phyloP scores from a whole-genome alignment of 64 coral and sea anemone species.

The Anthopleura sola region DNA sequence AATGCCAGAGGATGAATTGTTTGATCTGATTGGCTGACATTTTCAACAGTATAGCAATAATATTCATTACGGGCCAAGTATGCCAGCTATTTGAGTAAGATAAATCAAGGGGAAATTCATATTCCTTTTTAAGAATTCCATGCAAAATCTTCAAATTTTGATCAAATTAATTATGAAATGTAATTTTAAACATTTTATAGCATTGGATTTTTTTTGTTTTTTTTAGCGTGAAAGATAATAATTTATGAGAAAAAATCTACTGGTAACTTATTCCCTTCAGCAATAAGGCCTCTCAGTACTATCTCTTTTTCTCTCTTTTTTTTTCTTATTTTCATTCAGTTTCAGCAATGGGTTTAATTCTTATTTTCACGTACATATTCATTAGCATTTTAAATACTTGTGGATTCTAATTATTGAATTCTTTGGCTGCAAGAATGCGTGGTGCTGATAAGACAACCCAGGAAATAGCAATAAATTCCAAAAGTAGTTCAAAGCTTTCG shows the following conservation, averaged over 20 bases:
- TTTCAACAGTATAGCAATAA: constrained; percentile 13
- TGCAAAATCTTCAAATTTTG: not conserved
- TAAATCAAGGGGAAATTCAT: constrained; percentile 9
- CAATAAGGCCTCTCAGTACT: too few relatives aligned
- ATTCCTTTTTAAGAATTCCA: not conserved
- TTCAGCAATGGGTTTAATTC: too few relatives aligned
- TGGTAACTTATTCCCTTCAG: too few relatives aligned
- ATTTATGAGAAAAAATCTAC: too few relatives aligned
- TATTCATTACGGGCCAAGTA: constrained; percentile 14
- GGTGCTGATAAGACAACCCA: constrained; percentile 1
- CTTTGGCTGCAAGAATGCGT: not conserved
- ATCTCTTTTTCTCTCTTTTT: too few relatives aligned
- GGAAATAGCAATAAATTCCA: constrained; percentile 5
- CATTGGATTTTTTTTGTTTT: too few relatives aligned
- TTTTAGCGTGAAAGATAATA: too few relatives aligned
- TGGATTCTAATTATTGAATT: not conserved
- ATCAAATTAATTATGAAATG: not conserved
- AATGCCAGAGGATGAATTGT: constrained; percentile 15
- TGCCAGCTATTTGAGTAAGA: constrained; percentile 14
- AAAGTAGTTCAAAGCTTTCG: not conserved
- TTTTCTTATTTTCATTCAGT: too few relatives aligned
- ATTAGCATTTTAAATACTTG: not conserved
- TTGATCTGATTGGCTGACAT: constrained; percentile 16
- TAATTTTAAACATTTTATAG: not conserved
- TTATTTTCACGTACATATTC: not conserved